A percentile compares a stretch with the other conserved stretches of the same genome.
These are phyloP conservation scores for Trichonephila clavata DNA, from an alignment of 1,140 invertebrate genomes.

Conservation along the genomic window DNA sequence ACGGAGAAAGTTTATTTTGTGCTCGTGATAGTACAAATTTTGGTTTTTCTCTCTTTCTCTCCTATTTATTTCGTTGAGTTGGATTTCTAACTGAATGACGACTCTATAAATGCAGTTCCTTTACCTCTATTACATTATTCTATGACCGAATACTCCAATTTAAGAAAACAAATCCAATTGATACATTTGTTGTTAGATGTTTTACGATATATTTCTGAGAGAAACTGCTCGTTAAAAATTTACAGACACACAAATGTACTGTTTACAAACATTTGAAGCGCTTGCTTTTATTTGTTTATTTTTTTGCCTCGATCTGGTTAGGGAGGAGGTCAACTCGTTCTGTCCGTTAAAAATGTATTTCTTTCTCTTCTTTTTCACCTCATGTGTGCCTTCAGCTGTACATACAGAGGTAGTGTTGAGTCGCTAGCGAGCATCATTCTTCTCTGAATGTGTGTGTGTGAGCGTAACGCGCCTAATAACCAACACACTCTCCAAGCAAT, in stretches of 20 bases:
- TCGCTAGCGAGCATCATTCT: background rate
- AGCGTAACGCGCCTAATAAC: background rate
- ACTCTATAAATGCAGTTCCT: background rate
- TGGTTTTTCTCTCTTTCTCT: background rate
- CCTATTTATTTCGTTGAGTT: background rate
- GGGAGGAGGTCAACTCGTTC: slow-evolving; percentile 3
- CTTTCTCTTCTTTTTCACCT: slow-evolving; percentile 1
- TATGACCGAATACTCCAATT: background rate
- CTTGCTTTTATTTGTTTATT: background rate
- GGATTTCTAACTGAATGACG: background rate
- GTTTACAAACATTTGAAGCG: slow-evolving; percentile 16
- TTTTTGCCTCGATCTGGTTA: background rate
- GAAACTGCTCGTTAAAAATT: background rate
- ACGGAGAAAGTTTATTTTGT: background rate
- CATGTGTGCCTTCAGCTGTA: slow-evolving; percentile 37
- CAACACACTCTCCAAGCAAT: background rate
- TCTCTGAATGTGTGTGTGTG: background rate
- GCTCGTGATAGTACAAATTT: background rate
- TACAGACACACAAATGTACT: background rate
- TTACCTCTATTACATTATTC: background rate
- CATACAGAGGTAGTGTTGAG: background rate
- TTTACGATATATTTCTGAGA: background rate
- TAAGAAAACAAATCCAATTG: background rate
- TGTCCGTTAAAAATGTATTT: background rate
- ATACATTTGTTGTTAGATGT: background rate